phyloP scores from a whole-genome alignment of 1,140 invertebrate genomes.

The Diploscapter pachys region DNA sequence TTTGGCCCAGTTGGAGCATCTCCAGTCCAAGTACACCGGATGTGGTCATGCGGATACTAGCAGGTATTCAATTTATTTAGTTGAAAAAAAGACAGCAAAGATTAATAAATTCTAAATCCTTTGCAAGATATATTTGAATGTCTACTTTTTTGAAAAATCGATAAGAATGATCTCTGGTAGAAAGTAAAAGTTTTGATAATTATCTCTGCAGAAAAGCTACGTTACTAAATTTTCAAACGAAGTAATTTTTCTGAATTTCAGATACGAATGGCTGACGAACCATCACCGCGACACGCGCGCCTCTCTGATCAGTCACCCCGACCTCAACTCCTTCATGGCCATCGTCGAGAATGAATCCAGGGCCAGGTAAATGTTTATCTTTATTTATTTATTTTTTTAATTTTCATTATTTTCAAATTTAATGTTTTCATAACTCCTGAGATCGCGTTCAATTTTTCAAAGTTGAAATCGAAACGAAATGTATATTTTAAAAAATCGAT shows the following conservation, averaged over 20 bases:
- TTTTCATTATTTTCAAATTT: no score
- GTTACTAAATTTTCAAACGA: conserved; percentile 67
- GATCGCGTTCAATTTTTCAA: no score
- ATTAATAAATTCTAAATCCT: no score
- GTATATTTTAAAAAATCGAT: no score
- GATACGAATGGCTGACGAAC: conserved; percentile 86
- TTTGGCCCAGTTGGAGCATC: conserved; percentile 94
- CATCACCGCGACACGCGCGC: conserved; percentile 86
- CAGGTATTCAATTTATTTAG: conserved; percentile 82
- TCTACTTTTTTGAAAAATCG: no score
- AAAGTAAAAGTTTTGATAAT: not conserved
- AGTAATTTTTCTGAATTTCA: conserved; percentile 71
- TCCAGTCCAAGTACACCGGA: conserved; percentile 98
- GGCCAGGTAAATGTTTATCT: conserved; percentile 65
- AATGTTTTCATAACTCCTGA: no score
- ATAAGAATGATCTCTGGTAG: no score
- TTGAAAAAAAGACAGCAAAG: conserved; percentile 65
- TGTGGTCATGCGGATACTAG: conserved; percentile 92
- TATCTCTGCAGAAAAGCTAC: not conserved
- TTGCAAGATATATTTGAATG: no score
- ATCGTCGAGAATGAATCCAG: conserved; percentile 94
- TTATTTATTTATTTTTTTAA: no score
- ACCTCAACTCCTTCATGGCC: conserved; percentile 86
- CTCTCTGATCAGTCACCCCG: conserved; percentile 74
- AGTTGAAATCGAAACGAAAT: no score